A percentile compares a stretch with the other conserved stretches of the same genome.
phyloP scores from a whole-genome alignment of 2,888 invertebrate genomes.

The Leucophora obtusa region DNA sequence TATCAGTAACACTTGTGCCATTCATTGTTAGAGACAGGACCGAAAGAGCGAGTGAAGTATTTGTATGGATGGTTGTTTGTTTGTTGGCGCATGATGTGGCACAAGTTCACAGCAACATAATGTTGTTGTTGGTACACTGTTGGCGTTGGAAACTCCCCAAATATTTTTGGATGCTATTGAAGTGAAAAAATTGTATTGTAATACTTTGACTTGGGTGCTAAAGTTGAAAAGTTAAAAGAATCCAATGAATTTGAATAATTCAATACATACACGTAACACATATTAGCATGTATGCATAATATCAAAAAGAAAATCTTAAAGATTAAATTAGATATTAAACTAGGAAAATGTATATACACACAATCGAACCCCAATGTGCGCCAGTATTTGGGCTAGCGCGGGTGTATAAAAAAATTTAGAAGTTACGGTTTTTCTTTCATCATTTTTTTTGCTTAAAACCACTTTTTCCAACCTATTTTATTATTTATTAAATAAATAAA shows the following conservation, averaged over 20 bases:
- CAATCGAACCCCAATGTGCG: no score
- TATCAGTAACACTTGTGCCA: slow-evolving; percentile 63
- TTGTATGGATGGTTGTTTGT: background rate
- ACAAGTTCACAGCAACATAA: slow-evolving; percentile 14
- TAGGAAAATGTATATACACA: no score
- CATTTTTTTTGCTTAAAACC: no score
- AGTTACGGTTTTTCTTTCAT: no score
- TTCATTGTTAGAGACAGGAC: background rate
- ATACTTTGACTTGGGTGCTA: slow-evolving; percentile 48
- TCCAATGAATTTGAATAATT: slow-evolving; percentile 60
- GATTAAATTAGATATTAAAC: no score
- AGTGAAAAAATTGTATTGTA: slow-evolving; percentile 42
- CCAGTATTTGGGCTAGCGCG: no score
- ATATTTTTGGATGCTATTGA: slow-evolving; percentile 46
- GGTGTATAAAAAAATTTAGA: no score
- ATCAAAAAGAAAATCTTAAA: no score
- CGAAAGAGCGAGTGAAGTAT: background rate
- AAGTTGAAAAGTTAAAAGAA: slow-evolving; percentile 62
- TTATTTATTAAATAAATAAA: no score
- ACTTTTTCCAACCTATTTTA: no score
- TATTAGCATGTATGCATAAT: no score
- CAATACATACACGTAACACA: slow-evolving; percentile 39
- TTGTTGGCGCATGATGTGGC: background rate
- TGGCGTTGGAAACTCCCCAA: slow-evolving; percentile 31
- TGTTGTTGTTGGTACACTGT: slow-evolving; percentile 20